These are phyloP conservation scores for Cygnus buccinator DNA, from an alignment of 2,113 vertebrate genomes.

Conservation along the genomic window DNA sequence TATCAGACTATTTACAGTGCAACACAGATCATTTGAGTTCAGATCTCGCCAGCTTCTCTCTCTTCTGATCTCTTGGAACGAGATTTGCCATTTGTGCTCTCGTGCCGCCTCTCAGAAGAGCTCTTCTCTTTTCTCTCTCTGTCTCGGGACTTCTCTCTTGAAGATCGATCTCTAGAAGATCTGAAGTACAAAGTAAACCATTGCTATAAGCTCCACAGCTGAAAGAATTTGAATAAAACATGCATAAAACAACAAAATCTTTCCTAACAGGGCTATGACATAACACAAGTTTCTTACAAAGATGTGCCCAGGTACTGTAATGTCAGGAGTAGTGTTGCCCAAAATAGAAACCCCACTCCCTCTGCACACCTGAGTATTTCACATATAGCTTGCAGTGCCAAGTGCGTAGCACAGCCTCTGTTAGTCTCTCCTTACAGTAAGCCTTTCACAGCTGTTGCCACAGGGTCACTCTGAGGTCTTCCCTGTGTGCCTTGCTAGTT, in stretches of 20 bases:
- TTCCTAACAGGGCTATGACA: background rate
- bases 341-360: background rate
- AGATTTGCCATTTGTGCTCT: slow-evolving; percentile 89
- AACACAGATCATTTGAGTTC: slow-evolving; percentile 60
- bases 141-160: slow-evolving; percentile 88
- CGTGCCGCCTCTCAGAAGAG: slow-evolving; percentile 80
- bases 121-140: slow-evolving; percentile 84
- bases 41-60: slow-evolving; percentile 91
- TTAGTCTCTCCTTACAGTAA: background rate
- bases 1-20: slow-evolving; percentile 75
- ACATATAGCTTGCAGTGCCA: fast-evolving
- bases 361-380: fast-evolving
- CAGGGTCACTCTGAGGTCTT: background rate
- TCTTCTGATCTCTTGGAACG: slow-evolving; percentile 86
- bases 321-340: fast-evolving
- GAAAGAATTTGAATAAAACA: background rate
- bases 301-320: background rate
- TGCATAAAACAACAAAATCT: background rate
- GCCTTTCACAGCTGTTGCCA: background rate
- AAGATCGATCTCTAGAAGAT: slow-evolving; percentile 89
- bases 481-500: background rate
- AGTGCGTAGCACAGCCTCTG: fast-evolving
- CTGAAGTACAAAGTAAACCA: slow-evolving; percentile 74
- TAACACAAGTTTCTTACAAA: background rate
- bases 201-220: background rate